Evolutionary conservation across 2,797 vertebrate genomes (phyloP), one percentile per base, ranked within the genome.

Genomic region (Melanotaenia pygmaea): DNA sequence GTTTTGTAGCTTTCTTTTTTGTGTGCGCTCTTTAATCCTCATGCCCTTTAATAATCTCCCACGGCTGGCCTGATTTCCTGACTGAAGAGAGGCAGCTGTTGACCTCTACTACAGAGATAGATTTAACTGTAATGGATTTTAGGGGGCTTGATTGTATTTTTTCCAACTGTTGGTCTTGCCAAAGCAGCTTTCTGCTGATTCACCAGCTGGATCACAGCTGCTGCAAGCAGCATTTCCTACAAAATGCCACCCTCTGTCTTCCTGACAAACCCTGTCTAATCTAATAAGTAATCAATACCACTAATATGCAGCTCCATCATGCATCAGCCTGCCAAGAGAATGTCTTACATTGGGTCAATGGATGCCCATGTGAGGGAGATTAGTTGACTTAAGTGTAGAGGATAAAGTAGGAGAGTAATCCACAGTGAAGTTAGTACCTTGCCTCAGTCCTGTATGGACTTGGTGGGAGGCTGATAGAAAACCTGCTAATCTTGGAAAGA

Each of bases 31-130:
- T 68, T 86, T 88, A 88, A 87, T 90, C 89, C 77, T 67, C 60
- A 37, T 88, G 87, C 70, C 88, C 87, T 91, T 90, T 83, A 30
- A 51, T 88, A 88, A 91, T 88, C 89, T 87, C 80, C 75, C 61
- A 67, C 74, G 80, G 82, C 61, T 83, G 70, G 75, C 65, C 79
- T 64, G 69, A 70, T 81, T 85, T 82, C 71, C 86, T 82, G 70
- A 79, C 74, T 60, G 77, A 82, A 64, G 74, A 77, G 84, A 81
- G 80, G 86, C 89, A 90, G 89, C 88, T 90, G 91, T 85, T 88
- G 84, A 85, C 82, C 79, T 90, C 83, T 61, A 22, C 62, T 30
- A 54, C 74, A 74, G 67, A 84, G 62, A 75, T 30, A 82, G 76
- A 84, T 83, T 90, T 81, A 81, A 83, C 70, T 83, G 69, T 47